A percentile compares a stretch with the other conserved stretches of the same genome.
Evolutionary conservation across 2,797 vertebrate species (phyloP).

Genomic region (Lagodon rhomboides): DNA sequence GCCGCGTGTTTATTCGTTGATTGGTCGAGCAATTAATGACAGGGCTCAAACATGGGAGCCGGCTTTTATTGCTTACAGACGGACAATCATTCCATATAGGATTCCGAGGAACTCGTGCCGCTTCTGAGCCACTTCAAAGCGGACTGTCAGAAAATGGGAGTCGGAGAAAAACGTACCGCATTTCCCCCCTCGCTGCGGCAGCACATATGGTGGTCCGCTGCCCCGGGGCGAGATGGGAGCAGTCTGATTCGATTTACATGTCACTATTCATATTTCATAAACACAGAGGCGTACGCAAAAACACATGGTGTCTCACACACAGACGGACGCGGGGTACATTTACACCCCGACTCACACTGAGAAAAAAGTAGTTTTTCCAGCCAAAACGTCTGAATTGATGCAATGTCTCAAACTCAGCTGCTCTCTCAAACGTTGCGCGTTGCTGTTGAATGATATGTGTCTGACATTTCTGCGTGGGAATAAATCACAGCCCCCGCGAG

Average conservation of each 20-base stretch:
- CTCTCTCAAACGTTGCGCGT: slow-evolving; percentile 7
- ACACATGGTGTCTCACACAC: neutral
- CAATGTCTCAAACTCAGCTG: slow-evolving; percentile 15
- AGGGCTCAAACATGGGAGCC: slow-evolving; percentile 10
- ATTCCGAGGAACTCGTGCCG: slow-evolving; percentile 19
- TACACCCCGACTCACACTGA: neutral
- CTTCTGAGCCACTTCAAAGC: slow-evolving; percentile 54
- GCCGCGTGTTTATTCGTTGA: slow-evolving; percentile 49
- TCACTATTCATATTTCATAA: slow-evolving; percentile 55
- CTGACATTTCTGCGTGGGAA: slow-evolving; percentile 36
- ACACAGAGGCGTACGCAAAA: slow-evolving; percentile 18
- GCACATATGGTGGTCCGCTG: slow-evolving; percentile 45
- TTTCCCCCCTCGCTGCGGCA: slow-evolving; percentile 21
- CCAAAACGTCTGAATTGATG: slow-evolving; percentile 12
- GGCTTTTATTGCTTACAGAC: slow-evolving; percentile 24
- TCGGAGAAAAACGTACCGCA: slow-evolving; percentile 5
- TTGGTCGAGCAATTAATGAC: slow-evolving; percentile 44
- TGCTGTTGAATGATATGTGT: slow-evolving; percentile 42
- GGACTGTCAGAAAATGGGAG: slow-evolving; percentile 15
- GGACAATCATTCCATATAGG: slow-evolving; percentile 19
- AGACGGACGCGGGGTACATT: neutral
- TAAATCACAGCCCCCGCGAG: slow-evolving; percentile 45
- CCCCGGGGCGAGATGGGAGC: slow-evolving; percentile 27
- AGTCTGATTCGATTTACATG: slow-evolving; percentile 49
- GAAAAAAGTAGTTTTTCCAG: slow-evolving; percentile 20